Conservation (phyloP, 2,113 vertebrate species). For the Mirounga angustirostris region DNA sequence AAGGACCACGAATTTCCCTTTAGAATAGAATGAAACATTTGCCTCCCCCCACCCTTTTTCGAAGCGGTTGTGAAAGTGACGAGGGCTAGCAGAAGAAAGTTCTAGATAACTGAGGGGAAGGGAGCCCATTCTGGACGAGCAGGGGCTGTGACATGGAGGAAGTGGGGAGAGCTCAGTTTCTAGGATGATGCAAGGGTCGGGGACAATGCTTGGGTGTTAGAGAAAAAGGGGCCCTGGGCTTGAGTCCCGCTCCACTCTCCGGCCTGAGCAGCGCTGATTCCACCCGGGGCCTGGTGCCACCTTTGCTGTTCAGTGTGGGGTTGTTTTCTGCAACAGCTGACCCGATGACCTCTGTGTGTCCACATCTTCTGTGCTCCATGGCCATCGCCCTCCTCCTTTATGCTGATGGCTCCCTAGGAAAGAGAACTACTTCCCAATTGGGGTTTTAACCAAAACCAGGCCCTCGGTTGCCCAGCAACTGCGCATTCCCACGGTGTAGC, state of each 20-base stretch:
- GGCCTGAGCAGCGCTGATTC: not conserved
- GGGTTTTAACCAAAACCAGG: not conserved
- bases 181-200: rapidly evolving
- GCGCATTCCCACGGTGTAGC: not conserved
- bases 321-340: not conserved
- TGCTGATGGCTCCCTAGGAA: not conserved
- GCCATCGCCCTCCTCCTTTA: not conserved
- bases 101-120: not conserved
- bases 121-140: not conserved
- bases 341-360: rapidly evolving
- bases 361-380: rapidly evolving
- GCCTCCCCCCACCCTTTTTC: not conserved
- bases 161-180: not conserved
- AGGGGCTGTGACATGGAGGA: not conserved
- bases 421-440: not conserved
- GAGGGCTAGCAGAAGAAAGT: not conserved
- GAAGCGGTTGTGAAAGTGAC: not conserved
- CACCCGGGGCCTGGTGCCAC: not conserved
- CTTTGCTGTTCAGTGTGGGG: not conserved
- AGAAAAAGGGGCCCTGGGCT: rapidly evolving
- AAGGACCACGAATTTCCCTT: not conserved
- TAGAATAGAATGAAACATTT: not conserved
- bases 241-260: not conserved
- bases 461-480: not conserved
- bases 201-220: not conserved